Conservation (phyloP, 2,888 invertebrate genomes). For the Endotricha flammealis region DNA sequence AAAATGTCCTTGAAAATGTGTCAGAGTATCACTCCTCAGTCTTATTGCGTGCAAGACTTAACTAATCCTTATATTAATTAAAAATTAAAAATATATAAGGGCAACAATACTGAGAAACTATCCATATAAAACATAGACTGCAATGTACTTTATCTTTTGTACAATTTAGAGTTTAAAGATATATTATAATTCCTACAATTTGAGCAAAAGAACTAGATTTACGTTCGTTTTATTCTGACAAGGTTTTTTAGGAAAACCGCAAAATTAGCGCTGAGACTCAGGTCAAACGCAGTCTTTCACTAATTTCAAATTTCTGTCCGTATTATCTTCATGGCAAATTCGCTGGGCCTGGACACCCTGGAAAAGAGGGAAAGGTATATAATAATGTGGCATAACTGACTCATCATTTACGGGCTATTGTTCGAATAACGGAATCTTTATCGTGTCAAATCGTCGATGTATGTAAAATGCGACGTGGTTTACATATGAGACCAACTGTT, state of each 20-base stretch:
- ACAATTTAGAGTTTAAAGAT: not conserved
- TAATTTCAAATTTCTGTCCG: constrained; percentile 23
- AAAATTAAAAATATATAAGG: constrained; percentile 6
- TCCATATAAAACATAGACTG: too few species aligned
- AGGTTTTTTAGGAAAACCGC: constrained; percentile 2
- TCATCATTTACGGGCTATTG: constrained; percentile 39
- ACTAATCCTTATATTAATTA: constrained; percentile 12
- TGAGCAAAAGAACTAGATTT: constrained; percentile 8
- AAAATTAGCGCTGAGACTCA: constrained; percentile 41
- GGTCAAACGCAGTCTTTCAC: constrained; percentile 31
- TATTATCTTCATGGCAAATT: constrained; percentile 40
- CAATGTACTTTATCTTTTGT: constrained; percentile 9
- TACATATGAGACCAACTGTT: constrained; percentile 40
- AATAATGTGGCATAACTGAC: not conserved
- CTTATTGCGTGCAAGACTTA: constrained; percentile 44
- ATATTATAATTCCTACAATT: not conserved
- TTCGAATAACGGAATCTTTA: constrained; percentile 41
- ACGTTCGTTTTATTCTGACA: not conserved
- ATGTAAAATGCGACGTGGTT: constrained; percentile 33
- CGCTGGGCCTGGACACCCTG: constrained; percentile 77
- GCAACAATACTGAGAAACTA: not conserved
- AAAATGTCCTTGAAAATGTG: too few species aligned
- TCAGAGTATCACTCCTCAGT: constrained; percentile 53
- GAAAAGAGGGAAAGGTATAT: constrained; percentile 24
- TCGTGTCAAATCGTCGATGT: constrained; percentile 42